phyloP scores from a whole-genome alignment of 1,140 invertebrate species.

The Zophobas atratus region DNA sequence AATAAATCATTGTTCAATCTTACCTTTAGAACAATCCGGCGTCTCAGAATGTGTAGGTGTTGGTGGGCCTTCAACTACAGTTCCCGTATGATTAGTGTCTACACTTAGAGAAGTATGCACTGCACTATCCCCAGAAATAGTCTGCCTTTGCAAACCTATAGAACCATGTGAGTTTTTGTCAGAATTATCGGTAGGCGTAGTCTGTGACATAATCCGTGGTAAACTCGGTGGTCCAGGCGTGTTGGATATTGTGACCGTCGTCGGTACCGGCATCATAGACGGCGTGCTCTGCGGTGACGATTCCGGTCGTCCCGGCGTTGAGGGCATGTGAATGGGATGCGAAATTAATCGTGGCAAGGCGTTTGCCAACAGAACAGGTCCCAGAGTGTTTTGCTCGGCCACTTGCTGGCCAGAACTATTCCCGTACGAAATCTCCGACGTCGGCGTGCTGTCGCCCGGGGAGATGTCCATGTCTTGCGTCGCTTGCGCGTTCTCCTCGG shows the following conservation, averaged over 20 bases:
- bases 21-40: slow-evolving; percentile 73
- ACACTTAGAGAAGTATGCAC: slow-evolving; percentile 70
- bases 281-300: slow-evolving; percentile 67
- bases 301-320: slow-evolving; percentile 60
- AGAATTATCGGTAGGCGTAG: slow-evolving; percentile 39
- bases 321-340: slow-evolving; percentile 64
- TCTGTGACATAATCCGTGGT: slow-evolving; percentile 63
- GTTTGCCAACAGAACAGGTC: slow-evolving; percentile 76
- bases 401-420: slow-evolving; percentile 59
- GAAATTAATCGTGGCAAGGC: slow-evolving; percentile 80
- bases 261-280: slow-evolving; percentile 60
- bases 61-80: slow-evolving; percentile 73
- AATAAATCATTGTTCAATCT: neutral
- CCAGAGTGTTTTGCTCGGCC: slow-evolving; percentile 60
- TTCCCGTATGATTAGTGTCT: slow-evolving; percentile 71
- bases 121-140: slow-evolving; percentile 62
- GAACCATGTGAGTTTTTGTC: slow-evolving; percentile 70
- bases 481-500: slow-evolving; percentile 59
- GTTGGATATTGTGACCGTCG: slow-evolving; percentile 69
- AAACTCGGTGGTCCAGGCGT: slow-evolving; percentile 71
- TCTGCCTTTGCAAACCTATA: slow-evolving; percentile 68
- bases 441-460: slow-evolving; percentile 86
- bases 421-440: slow-evolving; percentile 75
- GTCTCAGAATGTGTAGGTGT: slow-evolving; percentile 81
- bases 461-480: slow-evolving; percentile 89